These are phyloP conservation scores for Labeo catla DNA, from an alignment of 2,113 vertebrate genomes.

Conservation along the genomic window DNA sequence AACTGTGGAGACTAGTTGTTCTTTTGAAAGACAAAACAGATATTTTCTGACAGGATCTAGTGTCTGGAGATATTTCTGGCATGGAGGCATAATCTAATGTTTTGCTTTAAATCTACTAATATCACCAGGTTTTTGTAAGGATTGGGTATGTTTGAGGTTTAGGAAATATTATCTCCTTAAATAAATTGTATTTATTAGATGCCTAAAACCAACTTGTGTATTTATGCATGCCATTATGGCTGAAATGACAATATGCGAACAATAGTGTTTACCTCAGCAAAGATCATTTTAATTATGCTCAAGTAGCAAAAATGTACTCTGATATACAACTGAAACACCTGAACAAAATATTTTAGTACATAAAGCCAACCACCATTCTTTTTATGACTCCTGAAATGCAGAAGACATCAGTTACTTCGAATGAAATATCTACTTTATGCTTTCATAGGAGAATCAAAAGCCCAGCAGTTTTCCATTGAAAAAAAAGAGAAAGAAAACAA, in stretches of 20 bases:
- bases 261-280: slow-evolving; percentile 64
- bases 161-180: background rate
- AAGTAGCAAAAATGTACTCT: slow-evolving; percentile 74
- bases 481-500: slow-evolving; percentile 28
- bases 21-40: background rate
- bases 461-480: slow-evolving; percentile 55
- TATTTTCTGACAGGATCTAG: background rate
- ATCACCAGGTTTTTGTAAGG: background rate
- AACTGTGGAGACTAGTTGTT: background rate
- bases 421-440: slow-evolving; percentile 49
- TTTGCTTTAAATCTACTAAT: background rate
- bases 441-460: slow-evolving; percentile 55
- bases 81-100: background rate
- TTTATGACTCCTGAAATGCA: slow-evolving; percentile 56
- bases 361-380: slow-evolving; percentile 67
- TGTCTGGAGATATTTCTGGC: background rate
- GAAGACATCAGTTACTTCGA: slow-evolving; percentile 55
- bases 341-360: slow-evolving; percentile 63
- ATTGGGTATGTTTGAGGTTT: background rate
- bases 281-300: slow-evolving; percentile 75
- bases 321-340: slow-evolving; percentile 72
- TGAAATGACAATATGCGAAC: slow-evolving; percentile 3
- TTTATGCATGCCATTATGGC: background rate
- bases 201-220: background rate
- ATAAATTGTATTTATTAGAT: too few relatives aligned